These are phyloP conservation scores for Hyaena hyaena DNA, from an alignment of 2,113 vertebrate genomes.

Conservation along the genomic window DNA sequence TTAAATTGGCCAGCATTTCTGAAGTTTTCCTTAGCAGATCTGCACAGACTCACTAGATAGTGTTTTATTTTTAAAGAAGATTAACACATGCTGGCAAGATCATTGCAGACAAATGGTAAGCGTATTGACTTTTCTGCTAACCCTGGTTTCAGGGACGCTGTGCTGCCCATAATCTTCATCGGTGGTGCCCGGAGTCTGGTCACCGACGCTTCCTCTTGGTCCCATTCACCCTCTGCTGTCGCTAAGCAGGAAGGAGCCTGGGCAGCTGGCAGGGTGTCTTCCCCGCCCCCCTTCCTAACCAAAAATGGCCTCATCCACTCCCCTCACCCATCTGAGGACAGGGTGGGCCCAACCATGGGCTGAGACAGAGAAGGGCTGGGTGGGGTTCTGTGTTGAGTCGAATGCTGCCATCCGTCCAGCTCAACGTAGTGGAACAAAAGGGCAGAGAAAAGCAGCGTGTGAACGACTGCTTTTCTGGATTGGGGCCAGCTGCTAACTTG, in stretches of 20 bases:
- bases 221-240: neutral
- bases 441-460: neutral
- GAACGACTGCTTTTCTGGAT: neutral
- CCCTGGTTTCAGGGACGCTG: neutral
- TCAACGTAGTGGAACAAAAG: neutral
- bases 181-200: neutral
- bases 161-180: too few species aligned
- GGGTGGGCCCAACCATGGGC: neutral
- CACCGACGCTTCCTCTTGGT: neutral
- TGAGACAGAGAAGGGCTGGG: neutral
- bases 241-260: too few species aligned
- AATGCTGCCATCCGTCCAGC: neutral
- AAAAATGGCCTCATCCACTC: fast-evolving
- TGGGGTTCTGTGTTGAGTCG: neutral
- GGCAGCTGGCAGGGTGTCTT: neutral
- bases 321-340: neutral
- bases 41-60: conserved; percentile 90
- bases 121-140: neutral
- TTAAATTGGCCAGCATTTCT: neutral
- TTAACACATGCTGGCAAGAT: conserved; percentile 91
- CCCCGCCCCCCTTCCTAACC: neutral
- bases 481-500: neutral
- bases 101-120: conserved; percentile 93
- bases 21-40: conserved; percentile 85
- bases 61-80: conserved; percentile 90